phyloP scores from a whole-genome alignment of 2,888 invertebrate species.

The Argyresthia albistria region DNA sequence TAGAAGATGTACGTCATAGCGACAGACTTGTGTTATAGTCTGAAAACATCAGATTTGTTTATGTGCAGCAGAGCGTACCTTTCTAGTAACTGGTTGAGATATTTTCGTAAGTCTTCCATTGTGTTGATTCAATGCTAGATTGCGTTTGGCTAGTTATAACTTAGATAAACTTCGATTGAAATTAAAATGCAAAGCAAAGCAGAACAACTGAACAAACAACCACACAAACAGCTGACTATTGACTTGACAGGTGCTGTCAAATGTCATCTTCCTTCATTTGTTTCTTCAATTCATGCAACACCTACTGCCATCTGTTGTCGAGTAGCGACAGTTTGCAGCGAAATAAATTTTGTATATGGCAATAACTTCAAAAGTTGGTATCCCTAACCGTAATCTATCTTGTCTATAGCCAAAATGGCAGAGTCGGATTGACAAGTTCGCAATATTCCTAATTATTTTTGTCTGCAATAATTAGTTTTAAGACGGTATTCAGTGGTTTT shows the following conservation, averaged over 20 bases:
- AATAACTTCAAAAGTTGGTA: neutral
- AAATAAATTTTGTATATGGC: neutral
- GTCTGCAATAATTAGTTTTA: slow-evolving; percentile 32
- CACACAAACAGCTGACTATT: neutral
- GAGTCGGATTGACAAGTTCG: slow-evolving; percentile 60
- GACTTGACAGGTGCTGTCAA: no score
- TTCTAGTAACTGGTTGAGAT: slow-evolving; percentile 58
- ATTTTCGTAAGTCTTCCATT: slow-evolving; percentile 63
- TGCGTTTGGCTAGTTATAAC: neutral
- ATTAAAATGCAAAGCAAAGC: no score
- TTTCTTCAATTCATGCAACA: no score
- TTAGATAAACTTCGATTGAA: neutral
- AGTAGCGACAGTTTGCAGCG: no score
- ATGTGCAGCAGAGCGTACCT: slow-evolving; percentile 29
- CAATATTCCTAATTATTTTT: slow-evolving; percentile 64
- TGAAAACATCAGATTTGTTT: neutral
- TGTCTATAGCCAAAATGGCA: slow-evolving; percentile 64
- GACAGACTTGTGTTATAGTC: no score
- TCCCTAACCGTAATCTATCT: slow-evolving; percentile 5
- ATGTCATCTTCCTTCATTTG: no score
- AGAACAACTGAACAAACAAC: no score
- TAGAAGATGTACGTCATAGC: neutral
- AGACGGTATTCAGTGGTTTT: neutral
- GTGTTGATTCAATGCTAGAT: slow-evolving; percentile 21
- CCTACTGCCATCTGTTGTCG: no score